Base-by-base conservation (phyloP, 2,113 vertebrate species). In the Holacanthus passer region DNA sequence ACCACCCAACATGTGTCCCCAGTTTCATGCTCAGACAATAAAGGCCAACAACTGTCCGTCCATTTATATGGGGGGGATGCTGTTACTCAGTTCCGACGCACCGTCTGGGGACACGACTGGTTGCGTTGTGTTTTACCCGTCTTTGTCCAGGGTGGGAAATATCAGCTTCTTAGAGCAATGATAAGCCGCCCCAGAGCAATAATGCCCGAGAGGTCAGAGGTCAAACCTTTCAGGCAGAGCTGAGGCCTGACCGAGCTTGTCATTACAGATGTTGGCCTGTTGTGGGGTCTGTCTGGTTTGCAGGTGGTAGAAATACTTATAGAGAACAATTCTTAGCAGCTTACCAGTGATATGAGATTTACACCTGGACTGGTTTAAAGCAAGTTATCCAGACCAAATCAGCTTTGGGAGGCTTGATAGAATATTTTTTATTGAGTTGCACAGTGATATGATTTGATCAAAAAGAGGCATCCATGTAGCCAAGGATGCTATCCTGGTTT, bases 1-100 rank as follows among this genome's bases (percentile, higher is more conserved):
- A 96, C 93, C 88, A 92, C 94, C 90, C 91, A 93, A 94, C 95
- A 96, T 95, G 95, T 96, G 95, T 95, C 94, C 86, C 89, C 27
- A 55, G 85, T 90, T 93, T 91, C 84, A 89, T 66, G 19, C 55
- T 79, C 85, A 79, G 81, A 96, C 95, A 96, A 96, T 92, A 83
- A 88, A 85, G 81, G 86, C 84, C 89, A 90, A 94, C 93, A 93
- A 95, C 90, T 91, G 92, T 69, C 86, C 73, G 72, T 84, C 88
- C 81, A 70, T 86, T 82, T 70, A 66, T 66, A 74, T 35, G 64
- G 83, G 76, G 80, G 76, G 80, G 86, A 24, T 59, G 74, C 58
- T 85, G 80, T 76, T 70, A 29, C 63, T 82, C 82, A 81, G 81
- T 77, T 82, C 63, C 14, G 65, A 85, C 71, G 64, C 87, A 77